phyloP scores from a whole-genome alignment of 23 tunicate genomes.

The Oikopleura dioica region DNA sequence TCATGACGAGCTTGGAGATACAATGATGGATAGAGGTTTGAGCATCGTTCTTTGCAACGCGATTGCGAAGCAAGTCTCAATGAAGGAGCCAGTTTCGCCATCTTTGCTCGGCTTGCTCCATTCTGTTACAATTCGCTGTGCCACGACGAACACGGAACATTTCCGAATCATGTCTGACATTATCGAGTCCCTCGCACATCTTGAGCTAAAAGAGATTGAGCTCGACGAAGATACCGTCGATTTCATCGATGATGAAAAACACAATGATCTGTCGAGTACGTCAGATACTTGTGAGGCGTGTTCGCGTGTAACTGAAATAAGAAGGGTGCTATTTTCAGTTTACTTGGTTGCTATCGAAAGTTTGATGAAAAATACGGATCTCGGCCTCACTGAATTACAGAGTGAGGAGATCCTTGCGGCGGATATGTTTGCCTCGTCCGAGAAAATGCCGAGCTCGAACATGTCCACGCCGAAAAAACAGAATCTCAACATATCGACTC shows the following conservation, averaged over 20 bases:
- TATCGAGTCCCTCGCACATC: background rate
- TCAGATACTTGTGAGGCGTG: background rate
- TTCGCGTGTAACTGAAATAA: background rate
- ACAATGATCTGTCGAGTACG: background rate
- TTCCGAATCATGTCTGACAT: background rate
- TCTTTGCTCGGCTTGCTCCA: background rate
- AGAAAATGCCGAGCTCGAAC: background rate
- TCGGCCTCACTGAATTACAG: no score
- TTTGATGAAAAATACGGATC: background rate
- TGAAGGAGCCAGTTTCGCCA: background rate
- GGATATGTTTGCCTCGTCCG: background rate
- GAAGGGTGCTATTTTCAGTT: background rate
- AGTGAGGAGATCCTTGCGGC: background rate
- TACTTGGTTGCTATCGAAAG: background rate
- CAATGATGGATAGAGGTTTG: constrained; percentile 5
- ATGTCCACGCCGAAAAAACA: background rate
- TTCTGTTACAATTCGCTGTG: background rate
- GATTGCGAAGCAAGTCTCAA: background rate
- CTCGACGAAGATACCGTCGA: background rate
- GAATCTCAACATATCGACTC: background rate
- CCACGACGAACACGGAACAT: background rate
- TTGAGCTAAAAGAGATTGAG: background rate
- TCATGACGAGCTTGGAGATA: constrained; percentile 5
- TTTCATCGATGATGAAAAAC: background rate
- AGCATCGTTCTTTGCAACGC: constrained; percentile 4